These are phyloP conservation scores for Drosophila aldrichi DNA, from an alignment of 2,888 invertebrate genomes.

Conservation along the genomic window DNA sequence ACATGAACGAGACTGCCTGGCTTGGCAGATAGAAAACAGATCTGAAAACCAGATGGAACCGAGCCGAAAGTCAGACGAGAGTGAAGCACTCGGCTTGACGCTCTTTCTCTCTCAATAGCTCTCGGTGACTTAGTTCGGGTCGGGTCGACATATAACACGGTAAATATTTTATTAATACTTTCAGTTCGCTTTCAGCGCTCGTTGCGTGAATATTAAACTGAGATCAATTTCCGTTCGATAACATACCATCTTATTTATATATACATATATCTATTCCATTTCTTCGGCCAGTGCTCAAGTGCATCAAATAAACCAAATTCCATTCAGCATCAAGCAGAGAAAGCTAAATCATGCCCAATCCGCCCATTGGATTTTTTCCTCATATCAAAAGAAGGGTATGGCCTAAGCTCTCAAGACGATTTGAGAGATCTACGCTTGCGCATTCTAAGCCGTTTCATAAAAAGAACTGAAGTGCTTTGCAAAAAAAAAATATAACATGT, in stretches of 20 bases:
- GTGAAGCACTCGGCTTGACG: slow-evolving; percentile 22
- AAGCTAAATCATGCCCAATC: slow-evolving; percentile 73
- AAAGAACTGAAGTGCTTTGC: background rate
- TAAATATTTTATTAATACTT: slow-evolving; percentile 73
- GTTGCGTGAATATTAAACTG: slow-evolving; percentile 51
- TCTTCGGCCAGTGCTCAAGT: slow-evolving; percentile 1
- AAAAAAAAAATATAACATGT: slow-evolving; percentile 8
- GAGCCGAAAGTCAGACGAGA: slow-evolving; percentile 37
- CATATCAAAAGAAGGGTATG: slow-evolving; percentile 77
- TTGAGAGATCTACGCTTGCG: slow-evolving; percentile 10
- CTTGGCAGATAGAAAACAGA: slow-evolving; percentile 52
- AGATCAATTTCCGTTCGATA: slow-evolving; percentile 4
- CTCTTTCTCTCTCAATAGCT: slow-evolving; percentile 5
- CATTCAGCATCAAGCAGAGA: background rate
- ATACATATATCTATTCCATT: background rate
- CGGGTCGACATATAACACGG: slow-evolving; percentile 58
- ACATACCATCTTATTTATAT: background rate
- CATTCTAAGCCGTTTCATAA: background rate
- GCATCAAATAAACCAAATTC: background rate
- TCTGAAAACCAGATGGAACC: slow-evolving; percentile 57
- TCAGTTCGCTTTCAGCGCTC: slow-evolving; percentile 75
- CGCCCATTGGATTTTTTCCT: slow-evolving; percentile 77
- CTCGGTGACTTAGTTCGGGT: slow-evolving; percentile 26
- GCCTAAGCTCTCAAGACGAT: background rate
- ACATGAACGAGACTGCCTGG: slow-evolving; percentile 7